Evolutionary conservation across 2,888 invertebrate genomes (phyloP).

Genomic region (Epinotia bilunana): DNA sequence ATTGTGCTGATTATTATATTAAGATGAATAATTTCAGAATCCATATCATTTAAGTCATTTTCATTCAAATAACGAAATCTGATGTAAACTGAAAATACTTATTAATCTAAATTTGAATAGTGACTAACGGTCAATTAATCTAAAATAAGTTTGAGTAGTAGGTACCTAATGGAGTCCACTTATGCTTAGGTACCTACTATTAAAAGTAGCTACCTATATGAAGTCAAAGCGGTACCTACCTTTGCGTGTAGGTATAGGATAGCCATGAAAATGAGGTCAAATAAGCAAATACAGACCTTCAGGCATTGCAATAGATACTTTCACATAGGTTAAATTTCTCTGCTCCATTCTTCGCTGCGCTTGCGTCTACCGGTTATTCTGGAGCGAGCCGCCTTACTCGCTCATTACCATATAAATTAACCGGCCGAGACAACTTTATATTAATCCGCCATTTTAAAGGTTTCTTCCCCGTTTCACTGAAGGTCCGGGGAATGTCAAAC

Average conservation of each 20-base stretch:
- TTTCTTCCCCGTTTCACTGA: conserved; percentile 54
- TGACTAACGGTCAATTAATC: no score
- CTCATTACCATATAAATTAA: conserved; percentile 83
- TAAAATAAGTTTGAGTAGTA: not conserved
- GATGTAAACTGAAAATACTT: no score
- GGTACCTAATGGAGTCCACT: not conserved
- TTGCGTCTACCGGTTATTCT: conserved; percentile 68
- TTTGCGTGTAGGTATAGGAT: not conserved
- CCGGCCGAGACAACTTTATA: conserved; percentile 80
- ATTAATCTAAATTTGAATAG: no score
- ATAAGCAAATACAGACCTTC: not conserved
- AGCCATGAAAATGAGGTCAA: not conserved
- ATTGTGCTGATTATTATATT: no score
- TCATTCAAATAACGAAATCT: no score
- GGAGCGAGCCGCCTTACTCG: conserved; percentile 68
- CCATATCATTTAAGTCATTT: no score
- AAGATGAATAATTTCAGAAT: no score
- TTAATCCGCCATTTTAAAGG: conserved; percentile 59
- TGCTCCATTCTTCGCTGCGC: conserved; percentile 40
- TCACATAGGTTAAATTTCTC: not conserved
- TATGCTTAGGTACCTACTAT: not conserved
- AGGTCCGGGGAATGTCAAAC: conserved; percentile 52
- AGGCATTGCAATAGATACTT: not conserved
- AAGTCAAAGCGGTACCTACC: not conserved
- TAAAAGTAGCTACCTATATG: not conserved